Evolutionary conservation across 2,888 invertebrate genomes (phyloP).

Genomic region (Oscheius sp.): DNA sequence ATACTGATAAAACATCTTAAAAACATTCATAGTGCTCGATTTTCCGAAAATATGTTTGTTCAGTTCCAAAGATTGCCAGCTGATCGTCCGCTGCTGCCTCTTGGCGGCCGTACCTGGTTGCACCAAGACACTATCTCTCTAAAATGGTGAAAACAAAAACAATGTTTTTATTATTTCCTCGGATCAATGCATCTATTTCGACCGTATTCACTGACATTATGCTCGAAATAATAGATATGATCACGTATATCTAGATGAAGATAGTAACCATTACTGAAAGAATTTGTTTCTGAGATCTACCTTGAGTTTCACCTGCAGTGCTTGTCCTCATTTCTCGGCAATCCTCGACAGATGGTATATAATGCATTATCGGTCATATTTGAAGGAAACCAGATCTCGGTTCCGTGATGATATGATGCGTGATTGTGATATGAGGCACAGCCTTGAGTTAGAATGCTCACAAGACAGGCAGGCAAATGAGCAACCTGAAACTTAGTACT

Average conservation of each 20-base stretch:
- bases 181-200: conserved; percentile 49
- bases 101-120: neutral
- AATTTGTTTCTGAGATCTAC: neutral
- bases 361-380: conserved; percentile 53
- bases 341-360: conserved; percentile 58
- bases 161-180: neutral
- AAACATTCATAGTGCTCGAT: no score
- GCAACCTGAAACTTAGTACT: conserved; percentile 44
- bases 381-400: conserved; percentile 64
- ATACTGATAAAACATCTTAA: neutral
- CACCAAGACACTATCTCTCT: no score
- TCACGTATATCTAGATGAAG: conserved; percentile 60
- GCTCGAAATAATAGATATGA: conserved; percentile 64
- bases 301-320: conserved; percentile 54
- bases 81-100: neutral
- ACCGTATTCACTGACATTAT: conserved; percentile 61
- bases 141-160: no score
- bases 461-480: conserved; percentile 61
- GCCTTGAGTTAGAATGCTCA: conserved; percentile 34
- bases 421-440: conserved; percentile 62
- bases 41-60: no score
- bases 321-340: conserved; percentile 62
- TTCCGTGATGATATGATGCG: conserved; percentile 67
- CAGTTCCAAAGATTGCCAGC: neutral
- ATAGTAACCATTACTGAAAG: conserved; percentile 35